phyloP scores from a whole-genome alignment of 2,888 invertebrate genomes.

The Fragum sueziense region DNA sequence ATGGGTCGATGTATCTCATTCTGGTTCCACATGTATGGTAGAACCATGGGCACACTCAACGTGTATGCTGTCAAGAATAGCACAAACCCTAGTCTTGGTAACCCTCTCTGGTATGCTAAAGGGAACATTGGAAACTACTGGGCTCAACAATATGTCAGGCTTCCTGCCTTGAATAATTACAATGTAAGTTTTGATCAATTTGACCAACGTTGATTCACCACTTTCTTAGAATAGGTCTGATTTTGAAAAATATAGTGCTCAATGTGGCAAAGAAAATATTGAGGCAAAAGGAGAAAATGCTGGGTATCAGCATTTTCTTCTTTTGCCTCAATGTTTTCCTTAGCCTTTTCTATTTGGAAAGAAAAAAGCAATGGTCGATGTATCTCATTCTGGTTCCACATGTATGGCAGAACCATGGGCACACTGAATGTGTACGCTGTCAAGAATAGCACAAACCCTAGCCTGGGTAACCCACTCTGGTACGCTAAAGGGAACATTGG shows the following conservation, averaged over 20 bases:
- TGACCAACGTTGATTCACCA: no score
- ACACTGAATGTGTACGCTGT: slow-evolving; percentile 68
- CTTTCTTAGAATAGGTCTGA: no score
- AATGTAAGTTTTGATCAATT: slow-evolving; percentile 66
- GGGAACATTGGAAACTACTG: slow-evolving; percentile 76
- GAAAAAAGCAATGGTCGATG: slow-evolving; percentile 65
- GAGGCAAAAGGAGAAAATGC: no score
- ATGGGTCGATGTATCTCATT: slow-evolving; percentile 75
- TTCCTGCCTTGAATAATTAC: slow-evolving; percentile 60
- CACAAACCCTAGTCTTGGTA: slow-evolving; percentile 58
- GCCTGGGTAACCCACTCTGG: slow-evolving; percentile 68
- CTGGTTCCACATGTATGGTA: slow-evolving; percentile 80
- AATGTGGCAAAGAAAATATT: no score
- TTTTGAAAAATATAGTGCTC: no score
- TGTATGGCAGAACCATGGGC: slow-evolving; percentile 78
- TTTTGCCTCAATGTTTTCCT: no score
- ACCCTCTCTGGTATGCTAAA: slow-evolving; percentile 65
- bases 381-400: slow-evolving; percentile 79
- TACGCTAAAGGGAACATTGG: slow-evolving; percentile 71
- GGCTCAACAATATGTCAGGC: slow-evolving; percentile 67
- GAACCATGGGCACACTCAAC: slow-evolving; percentile 73
- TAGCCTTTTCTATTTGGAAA: no score
- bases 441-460: slow-evolving; percentile 53
- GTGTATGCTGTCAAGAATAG: slow-evolving; percentile 64
- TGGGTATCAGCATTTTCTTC: no score